Conservation (phyloP, 2,888 invertebrate species). For the Latrodectus elegans region DNA sequence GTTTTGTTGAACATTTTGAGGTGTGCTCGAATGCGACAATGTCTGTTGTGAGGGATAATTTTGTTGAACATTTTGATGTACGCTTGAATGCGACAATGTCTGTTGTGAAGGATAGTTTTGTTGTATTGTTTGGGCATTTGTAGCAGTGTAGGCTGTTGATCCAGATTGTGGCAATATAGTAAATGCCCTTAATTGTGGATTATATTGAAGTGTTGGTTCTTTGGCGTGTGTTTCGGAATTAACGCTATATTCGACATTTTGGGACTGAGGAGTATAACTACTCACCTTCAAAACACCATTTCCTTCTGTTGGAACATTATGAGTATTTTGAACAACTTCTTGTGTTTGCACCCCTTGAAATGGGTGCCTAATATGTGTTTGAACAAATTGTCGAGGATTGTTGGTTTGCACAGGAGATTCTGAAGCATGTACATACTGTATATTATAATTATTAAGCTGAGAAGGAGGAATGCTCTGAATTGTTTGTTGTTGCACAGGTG, state of each 20-base stretch:
- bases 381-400: not conserved
- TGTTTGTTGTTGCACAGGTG: not conserved
- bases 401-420: not conserved
- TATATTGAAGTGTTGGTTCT: not conserved
- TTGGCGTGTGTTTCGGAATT: too few species aligned
- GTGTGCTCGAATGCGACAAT: not conserved
- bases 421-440: not conserved
- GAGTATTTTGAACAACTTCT: not conserved
- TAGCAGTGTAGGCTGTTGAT: not conserved
- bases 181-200: not conserved
- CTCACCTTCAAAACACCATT: too few species aligned
- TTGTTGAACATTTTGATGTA: not conserved
- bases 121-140: not conserved
- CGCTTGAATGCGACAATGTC: too few species aligned
- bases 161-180: not conserved
- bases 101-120: constrained; percentile 4
- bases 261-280: too few species aligned
- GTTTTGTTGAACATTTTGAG: constrained; percentile 5
- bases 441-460: not conserved
- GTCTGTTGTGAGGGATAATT: constrained; percentile 6
- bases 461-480: not conserved
- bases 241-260: too few species aligned
- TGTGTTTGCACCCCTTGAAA: not conserved
- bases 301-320: too few species aligned
- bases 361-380: constrained; percentile 7